phyloP scores from a whole-genome alignment of 2,797 vertebrate genomes.

The Alauda arvensis region DNA sequence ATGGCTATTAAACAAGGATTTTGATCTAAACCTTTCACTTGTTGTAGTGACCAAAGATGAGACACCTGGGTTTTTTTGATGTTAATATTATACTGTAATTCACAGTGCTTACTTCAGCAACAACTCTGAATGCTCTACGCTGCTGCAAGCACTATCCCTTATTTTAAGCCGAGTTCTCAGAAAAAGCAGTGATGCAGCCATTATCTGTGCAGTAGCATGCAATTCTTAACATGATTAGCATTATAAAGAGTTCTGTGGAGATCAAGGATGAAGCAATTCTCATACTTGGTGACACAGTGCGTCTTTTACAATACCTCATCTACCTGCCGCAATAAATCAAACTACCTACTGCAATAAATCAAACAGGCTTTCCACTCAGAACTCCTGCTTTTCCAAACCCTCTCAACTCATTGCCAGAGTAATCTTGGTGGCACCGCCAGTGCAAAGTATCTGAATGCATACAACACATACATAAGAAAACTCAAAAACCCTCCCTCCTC shows the following conservation, averaged over 20 bases:
- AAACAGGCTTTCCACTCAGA: neutral
- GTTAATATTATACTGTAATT: neutral
- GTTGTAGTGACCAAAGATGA: neutral
- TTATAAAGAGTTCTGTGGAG: neutral
- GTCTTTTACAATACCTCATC: neutral
- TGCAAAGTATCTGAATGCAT: neutral
- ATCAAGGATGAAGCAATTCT: neutral
- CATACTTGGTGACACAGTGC: rapidly evolving
- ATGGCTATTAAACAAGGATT: neutral
- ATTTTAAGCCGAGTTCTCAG: neutral
- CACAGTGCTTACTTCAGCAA: neutral
- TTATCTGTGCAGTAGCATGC: neutral
- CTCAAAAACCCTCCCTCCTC: rapidly evolving
- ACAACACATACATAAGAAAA: neutral
- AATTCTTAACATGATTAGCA: neutral
- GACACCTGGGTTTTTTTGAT: neutral
- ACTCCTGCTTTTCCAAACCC: neutral
- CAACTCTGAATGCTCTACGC: neutral
- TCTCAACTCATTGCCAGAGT: neutral
- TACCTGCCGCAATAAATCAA: neutral
- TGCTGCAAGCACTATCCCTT: neutral
- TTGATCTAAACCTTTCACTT: neutral
- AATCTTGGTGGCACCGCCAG: neutral
- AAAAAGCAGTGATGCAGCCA: neutral
- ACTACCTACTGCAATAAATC: neutral